Evolutionary conservation across 2,113 vertebrate genomes (phyloP).

Genomic region (Thinocorus orbignyianus): DNA sequence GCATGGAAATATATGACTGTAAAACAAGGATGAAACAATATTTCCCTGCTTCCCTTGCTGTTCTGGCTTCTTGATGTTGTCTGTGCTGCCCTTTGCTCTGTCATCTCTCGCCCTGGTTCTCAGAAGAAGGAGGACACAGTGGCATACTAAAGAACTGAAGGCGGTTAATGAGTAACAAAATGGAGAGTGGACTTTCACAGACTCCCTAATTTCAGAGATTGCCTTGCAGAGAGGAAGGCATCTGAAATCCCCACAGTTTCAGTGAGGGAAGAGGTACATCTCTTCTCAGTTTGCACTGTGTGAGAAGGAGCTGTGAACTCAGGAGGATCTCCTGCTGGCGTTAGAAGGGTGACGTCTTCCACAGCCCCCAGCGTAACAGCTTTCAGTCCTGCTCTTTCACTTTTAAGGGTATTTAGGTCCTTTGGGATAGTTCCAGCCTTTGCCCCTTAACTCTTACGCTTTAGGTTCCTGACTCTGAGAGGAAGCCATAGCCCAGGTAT

Average conservation of each 20-base stretch:
- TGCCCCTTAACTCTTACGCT: rapidly evolving
- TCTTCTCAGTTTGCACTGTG: not conserved
- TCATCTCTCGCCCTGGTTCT: not conserved
- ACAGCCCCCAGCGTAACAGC: not conserved
- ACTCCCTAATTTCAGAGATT: not conserved
- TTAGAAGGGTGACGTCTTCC: not conserved
- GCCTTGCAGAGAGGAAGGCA: not conserved
- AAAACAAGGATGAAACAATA: constrained; percentile 2
- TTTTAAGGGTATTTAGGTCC: not conserved
- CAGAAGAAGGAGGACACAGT: not conserved
- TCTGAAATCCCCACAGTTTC: not conserved
- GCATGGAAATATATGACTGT: not conserved
- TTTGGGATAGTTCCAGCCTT: not conserved
- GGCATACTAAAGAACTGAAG: constrained; percentile 19
- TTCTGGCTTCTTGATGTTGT: constrained; percentile 10
- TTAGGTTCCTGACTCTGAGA: not conserved
- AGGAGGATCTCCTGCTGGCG: not conserved
- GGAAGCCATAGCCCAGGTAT: not conserved
- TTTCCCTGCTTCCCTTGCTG: not conserved
- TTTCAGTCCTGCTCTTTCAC: not conserved
- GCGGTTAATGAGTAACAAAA: constrained; percentile 33
- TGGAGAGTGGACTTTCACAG: not conserved
- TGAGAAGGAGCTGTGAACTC: not conserved
- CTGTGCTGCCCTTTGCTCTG: constrained; percentile 50
- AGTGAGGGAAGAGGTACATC: not conserved